phyloP scores from a whole-genome alignment of 2,888 invertebrate species.

The Mimumesa dahlbomi region DNA sequence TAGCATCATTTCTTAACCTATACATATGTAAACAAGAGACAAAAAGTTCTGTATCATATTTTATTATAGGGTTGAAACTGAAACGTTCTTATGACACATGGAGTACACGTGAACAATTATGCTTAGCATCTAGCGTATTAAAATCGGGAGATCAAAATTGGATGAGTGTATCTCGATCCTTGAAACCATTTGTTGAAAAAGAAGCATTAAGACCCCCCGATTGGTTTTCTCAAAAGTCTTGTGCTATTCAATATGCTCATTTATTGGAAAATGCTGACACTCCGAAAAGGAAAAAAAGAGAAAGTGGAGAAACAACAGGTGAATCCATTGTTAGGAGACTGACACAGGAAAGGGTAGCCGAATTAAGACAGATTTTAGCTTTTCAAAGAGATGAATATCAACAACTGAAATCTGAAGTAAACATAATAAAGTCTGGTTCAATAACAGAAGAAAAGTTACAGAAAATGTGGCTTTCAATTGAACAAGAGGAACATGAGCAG shows the following conservation, averaged over 20 bases:
- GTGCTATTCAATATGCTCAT: slow-evolving; percentile 93
- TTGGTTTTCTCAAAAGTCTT: slow-evolving; percentile 95
- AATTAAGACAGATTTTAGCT: slow-evolving; percentile 87
- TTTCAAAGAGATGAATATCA: slow-evolving; percentile 89
- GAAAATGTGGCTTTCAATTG: slow-evolving; percentile 88
- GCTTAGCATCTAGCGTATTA: slow-evolving; percentile 91
- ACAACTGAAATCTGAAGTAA: slow-evolving; percentile 85
- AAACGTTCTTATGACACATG: slow-evolving; percentile 91
- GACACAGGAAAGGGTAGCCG: slow-evolving; percentile 89
- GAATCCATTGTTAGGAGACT: slow-evolving; percentile 90
- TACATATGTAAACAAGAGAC: slow-evolving; percentile 42
- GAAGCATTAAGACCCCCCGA: slow-evolving; percentile 85
- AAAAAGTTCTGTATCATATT: not conserved
- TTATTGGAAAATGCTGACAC: slow-evolving; percentile 91
- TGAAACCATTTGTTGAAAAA: slow-evolving; percentile 89
- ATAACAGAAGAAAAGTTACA: slow-evolving; percentile 87
- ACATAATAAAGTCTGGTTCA: slow-evolving; percentile 82
- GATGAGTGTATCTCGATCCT: slow-evolving; percentile 91
- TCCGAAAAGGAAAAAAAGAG: slow-evolving; percentile 91
- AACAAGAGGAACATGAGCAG: slow-evolving; percentile 86
- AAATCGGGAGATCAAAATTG: slow-evolving; percentile 95
- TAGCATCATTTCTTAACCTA: slow-evolving; percentile 28
- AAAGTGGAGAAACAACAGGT: slow-evolving; percentile 87
- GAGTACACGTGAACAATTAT: slow-evolving; percentile 92
- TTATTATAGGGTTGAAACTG: slow-evolving; percentile 79